phyloP scores from a whole-genome alignment of 2,797 vertebrate genomes.

The Peromyscus nudipes region DNA sequence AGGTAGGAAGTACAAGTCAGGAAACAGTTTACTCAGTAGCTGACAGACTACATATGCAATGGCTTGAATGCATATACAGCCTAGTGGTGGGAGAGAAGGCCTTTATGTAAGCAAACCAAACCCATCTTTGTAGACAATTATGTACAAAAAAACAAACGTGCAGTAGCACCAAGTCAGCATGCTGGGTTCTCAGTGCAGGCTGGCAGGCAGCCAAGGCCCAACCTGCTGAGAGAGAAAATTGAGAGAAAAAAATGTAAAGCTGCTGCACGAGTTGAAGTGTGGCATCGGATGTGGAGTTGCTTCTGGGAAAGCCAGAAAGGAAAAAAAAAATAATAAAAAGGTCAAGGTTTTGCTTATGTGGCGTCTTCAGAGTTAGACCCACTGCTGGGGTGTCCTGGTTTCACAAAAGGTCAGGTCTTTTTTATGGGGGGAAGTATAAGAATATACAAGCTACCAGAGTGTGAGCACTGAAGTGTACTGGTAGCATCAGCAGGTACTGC shows the following conservation, averaged over 20 bases:
- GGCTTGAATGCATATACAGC: neutral
- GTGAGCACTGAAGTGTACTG: neutral
- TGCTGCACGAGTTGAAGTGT: conserved; percentile 29
- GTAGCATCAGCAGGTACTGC: neutral
- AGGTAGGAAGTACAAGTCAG: neutral
- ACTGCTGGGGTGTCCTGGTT: conserved; percentile 11
- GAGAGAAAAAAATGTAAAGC: conserved; percentile 46
- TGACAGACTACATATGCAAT: neutral
- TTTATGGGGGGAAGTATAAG: neutral
- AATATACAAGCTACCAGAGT: neutral
- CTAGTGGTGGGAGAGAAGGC: neutral
- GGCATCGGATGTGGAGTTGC: neutral
- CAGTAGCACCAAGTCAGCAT: conserved; percentile 6
- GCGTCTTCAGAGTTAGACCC: neutral
- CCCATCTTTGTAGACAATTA: conserved; percentile 39
- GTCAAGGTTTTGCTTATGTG: conserved; percentile 46
- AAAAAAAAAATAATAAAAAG: neutral
- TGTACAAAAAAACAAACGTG: conserved; percentile 16
- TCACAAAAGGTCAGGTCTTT: neutral
- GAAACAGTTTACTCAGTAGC: neutral
- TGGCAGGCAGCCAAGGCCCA: conserved; percentile 68
- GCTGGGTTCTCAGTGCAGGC: neutral
- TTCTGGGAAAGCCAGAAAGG: conserved; percentile 15
- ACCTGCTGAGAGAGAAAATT: conserved; percentile 73
- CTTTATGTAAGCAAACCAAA: conserved; percentile 49